Conservation (phyloP, 2,113 vertebrate species). For the Odocoileus hemionus region DNA sequence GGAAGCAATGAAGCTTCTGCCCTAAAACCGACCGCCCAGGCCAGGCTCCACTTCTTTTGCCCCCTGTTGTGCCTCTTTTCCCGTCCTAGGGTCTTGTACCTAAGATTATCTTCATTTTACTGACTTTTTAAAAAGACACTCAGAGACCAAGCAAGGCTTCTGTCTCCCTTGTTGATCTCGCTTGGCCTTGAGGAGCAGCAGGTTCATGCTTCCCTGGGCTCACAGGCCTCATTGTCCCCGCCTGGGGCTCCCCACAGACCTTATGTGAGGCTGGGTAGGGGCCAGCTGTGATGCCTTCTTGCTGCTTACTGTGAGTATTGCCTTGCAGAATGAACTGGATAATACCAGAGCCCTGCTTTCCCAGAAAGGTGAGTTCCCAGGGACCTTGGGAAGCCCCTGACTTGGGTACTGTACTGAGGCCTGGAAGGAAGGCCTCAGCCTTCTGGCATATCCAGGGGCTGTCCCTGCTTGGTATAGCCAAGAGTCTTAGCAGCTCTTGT, state of each 20-base stretch:
- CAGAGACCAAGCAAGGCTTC: background rate
- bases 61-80: background rate
- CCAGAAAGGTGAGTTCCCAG: conserved; percentile 86
- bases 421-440: background rate
- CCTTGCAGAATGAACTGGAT: conserved; percentile 92
- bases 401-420: background rate
- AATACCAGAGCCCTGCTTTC: conserved; percentile 86
- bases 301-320: conserved; percentile 33
- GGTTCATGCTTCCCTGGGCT: background rate
- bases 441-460: background rate
- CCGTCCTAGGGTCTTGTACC: background rate
- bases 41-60: background rate
- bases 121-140: background rate
- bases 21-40: background rate
- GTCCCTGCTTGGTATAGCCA: background rate
- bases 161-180: background rate
- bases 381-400: background rate
- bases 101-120: background rate
- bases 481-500: background rate
- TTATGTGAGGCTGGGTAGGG: background rate
- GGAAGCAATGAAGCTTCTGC: background rate
- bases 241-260: background rate
- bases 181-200: background rate
- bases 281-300: background rate
- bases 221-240: background rate